phyloP scores from a whole-genome alignment of 2,797 vertebrate genomes.

The Sylvia borin region DNA sequence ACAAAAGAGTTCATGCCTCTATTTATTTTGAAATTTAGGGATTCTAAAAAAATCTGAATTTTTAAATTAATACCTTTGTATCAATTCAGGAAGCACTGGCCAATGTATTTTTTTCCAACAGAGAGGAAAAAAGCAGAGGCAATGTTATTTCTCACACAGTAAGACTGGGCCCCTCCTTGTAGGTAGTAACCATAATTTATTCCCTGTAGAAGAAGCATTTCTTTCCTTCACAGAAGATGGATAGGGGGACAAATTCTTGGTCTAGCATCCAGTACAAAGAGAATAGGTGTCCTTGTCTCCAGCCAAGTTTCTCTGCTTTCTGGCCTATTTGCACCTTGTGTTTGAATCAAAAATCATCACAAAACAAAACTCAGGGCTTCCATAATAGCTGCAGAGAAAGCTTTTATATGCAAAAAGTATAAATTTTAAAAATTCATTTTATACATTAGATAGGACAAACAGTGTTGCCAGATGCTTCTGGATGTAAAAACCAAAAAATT shows the following conservation, averaged over 20 bases:
- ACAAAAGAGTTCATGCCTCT: background rate
- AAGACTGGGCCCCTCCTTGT: rapidly evolving
- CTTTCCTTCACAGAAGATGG: background rate
- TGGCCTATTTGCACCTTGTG: background rate
- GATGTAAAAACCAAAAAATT: conserved; percentile 3
- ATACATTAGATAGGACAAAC: background rate
- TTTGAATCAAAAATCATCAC: background rate
- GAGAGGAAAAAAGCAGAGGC: background rate
- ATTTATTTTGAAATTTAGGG: background rate
- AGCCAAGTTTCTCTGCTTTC: background rate
- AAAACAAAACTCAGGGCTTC: background rate
- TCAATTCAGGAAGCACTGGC: background rate
- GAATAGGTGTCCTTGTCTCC: background rate
- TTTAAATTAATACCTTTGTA: background rate
- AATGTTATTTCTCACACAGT: rapidly evolving
- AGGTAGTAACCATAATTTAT: background rate
- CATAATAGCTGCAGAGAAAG: background rate
- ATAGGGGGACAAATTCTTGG: background rate
- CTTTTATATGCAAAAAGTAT: background rate
- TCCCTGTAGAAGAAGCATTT: background rate
- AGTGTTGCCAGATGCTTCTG: background rate
- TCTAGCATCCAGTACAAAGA: rapidly evolving
- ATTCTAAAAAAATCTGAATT: background rate
- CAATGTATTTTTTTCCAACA: too few species aligned
- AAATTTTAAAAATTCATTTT: background rate